A percentile compares a stretch with the other conserved stretches of the same genome.
Conservation (phyloP, 2,888 invertebrate genomes). For the Lagria hirta region DNA sequence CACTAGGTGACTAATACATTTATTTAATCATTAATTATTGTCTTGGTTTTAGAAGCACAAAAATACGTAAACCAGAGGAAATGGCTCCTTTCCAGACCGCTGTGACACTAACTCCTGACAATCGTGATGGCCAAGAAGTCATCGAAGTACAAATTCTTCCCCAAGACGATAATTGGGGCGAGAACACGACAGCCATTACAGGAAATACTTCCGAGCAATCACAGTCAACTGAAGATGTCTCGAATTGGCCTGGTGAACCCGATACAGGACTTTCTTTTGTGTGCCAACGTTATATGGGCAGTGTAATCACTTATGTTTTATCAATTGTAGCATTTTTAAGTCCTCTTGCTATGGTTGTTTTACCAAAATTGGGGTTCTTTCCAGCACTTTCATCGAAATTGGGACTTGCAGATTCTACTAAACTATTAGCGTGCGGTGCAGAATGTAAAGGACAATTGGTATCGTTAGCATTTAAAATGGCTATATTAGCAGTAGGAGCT, state of each 20-base stretch:
- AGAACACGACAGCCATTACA: conserved; percentile 95
- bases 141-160: conserved; percentile 96
- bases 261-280: conserved; percentile 72
- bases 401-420: conserved; percentile 68
- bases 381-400: conserved; percentile 71
- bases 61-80: conserved; percentile 64
- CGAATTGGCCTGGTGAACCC: conserved; percentile 75
- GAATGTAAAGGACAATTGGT: conserved; percentile 94
- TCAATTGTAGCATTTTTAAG: conserved; percentile 85
- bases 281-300: conserved; percentile 82
- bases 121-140: conserved; percentile 82
- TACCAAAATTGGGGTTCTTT: conserved; percentile 87
- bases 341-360: conserved; percentile 91
- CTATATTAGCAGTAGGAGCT: conserved; percentile 83
- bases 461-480: conserved; percentile 87
- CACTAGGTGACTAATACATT: conserved; percentile 58
- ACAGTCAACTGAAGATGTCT: conserved; percentile 88
- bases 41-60: conserved; percentile 60
- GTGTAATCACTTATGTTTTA: conserved; percentile 75
- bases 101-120: conserved; percentile 78
- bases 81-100: conserved; percentile 89
- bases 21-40: conserved; percentile 7
- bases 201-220: conserved; percentile 96
- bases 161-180: conserved; percentile 99
- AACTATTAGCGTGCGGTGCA: conserved; percentile 80